Evolutionary conservation across 2,113 vertebrate genomes (phyloP), one percentile per base, ranked within the genome.

Genomic region (Hyla sarda): DNA sequence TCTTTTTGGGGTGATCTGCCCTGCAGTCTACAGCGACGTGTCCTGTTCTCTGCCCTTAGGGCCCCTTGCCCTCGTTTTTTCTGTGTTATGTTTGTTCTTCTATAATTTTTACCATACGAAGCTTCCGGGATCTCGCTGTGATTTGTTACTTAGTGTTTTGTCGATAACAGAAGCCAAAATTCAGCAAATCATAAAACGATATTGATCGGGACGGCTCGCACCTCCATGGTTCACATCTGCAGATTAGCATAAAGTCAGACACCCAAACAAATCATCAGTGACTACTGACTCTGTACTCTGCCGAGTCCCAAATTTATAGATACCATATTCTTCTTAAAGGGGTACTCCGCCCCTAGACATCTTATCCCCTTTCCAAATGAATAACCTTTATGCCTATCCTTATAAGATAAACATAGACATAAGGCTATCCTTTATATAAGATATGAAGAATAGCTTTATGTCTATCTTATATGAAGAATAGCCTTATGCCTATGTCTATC

Each of bases 81-180:
- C 30, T 2, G n/a, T 2, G 60, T 28, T 62, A 12, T 25, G 12
- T 32, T 67, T 25, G 12, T 32, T 67, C 28, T 32, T 32, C 28
- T 1, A 13, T 67, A 30, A 67, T 30, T 32, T 67, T 32, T n/a
- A n/a, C 60, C 30, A 32, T 16, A 34, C 8, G 67, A 25, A 37
- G 67, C 1, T 71, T 9, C 30, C 19, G 9, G 30, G 62, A 67
- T 67, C 62, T 67, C 1, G 4, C 19, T 12, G 19, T 41, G 34
- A 72, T 72, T 72, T 72, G 69, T 72, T 72, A 41, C 41, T 72
- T 72, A 72, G 69, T 2, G 34, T 41, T 72, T 72, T 41, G 69
- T 72, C 32, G 8, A 72, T 37, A 72, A 23, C 69, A 41, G 69
- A 21, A 72, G 34, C 69, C 69, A 72, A 72, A 72, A 72, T 72